Percentiles rank a stretch among this genome's conserved stretches.
Evolutionary conservation across 2,113 vertebrate genomes (phyloP).

Genomic region (Heterotis niloticus): DNA sequence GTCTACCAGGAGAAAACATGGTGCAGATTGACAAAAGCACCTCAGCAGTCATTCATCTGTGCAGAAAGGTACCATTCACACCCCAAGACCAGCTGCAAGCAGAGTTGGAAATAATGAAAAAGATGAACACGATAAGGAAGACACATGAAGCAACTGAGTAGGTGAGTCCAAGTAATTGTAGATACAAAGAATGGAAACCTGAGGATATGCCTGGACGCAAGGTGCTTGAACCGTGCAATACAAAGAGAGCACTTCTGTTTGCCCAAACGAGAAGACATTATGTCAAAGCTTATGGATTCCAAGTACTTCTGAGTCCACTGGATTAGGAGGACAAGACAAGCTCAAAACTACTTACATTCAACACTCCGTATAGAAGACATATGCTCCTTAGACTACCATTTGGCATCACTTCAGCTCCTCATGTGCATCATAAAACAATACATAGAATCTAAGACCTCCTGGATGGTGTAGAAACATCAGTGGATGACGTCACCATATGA

Average conservation of each 20-base stretch:
- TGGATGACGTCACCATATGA: background rate
- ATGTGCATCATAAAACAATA: slow-evolving; percentile 40
- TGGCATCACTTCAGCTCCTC: background rate
- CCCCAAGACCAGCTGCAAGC: slow-evolving; percentile 12
- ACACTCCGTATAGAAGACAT: background rate
- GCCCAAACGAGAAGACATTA: slow-evolving; percentile 19
- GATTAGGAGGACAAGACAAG: too few species aligned
- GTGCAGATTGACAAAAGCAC: slow-evolving; percentile 10
- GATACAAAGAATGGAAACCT: background rate
- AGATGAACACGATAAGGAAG: background rate
- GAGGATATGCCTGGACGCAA: too few species aligned
- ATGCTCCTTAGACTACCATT: too few species aligned
- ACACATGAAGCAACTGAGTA: slow-evolving; percentile 17
- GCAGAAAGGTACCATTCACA: slow-evolving; percentile 18
- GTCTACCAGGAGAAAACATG: slow-evolving; percentile 13
- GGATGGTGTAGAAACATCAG: too few species aligned
- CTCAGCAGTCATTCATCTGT: slow-evolving; percentile 10
- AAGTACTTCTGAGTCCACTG: slow-evolving; percentile 1
- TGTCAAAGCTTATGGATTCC: slow-evolving; percentile 18
- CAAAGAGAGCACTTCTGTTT: too few species aligned
- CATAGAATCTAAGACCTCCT: slow-evolving; percentile 7
- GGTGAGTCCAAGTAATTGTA: slow-evolving; percentile 11
- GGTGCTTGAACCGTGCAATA: too few species aligned
- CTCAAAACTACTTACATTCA: too few species aligned
- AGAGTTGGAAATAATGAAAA: slow-evolving; percentile 20